Percentiles rank a stretch among this genome's conserved stretches.
Evolutionary conservation across 2,888 invertebrate species (phyloP).

Genomic region (Leptothorax acervorum): DNA sequence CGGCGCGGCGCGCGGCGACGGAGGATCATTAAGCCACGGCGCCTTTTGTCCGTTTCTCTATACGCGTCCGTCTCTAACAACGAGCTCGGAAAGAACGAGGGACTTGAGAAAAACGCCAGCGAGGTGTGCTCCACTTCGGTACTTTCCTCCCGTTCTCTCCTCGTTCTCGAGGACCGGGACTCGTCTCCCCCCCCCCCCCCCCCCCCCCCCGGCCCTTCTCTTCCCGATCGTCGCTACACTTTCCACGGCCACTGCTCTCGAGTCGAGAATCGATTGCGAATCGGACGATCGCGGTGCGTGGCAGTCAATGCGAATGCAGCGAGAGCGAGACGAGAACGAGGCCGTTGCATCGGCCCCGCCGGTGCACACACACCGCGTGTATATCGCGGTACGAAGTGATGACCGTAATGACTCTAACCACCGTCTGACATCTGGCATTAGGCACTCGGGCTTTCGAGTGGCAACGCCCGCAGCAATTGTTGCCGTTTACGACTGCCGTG

Average conservation of each 20-base stretch:
- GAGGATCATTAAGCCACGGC: conserved; percentile 73
- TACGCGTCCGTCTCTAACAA: conserved; percentile 44
- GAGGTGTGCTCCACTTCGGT: conserved; percentile 59
- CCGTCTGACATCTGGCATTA: conserved; percentile 83
- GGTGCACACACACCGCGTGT: conserved; percentile 58
- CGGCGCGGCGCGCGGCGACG: conserved; percentile 64
- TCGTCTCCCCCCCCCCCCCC: background rate
- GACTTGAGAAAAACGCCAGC: conserved; percentile 43
- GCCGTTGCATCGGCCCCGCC: conserved; percentile 43
- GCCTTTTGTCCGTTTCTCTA: conserved; percentile 69
- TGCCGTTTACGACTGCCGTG: conserved; percentile 81
- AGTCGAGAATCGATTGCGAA: conserved; percentile 53
- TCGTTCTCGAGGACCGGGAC: background rate
- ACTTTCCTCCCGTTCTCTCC: conserved; percentile 12
- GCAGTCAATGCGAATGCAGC: conserved; percentile 11
- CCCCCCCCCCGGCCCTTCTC: background rate
- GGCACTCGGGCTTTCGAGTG: conserved; percentile 80
- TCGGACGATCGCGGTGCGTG: conserved; percentile 29
- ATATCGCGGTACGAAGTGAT: conserved; percentile 80
- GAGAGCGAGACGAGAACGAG: background rate
- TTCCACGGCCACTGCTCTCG: conserved; percentile 27
- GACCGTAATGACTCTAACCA: conserved; percentile 82
- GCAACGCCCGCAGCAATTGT: conserved; percentile 83
- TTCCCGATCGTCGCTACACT: conserved; percentile 13
- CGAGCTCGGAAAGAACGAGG: conserved; percentile 47